Evolutionary conservation across 2,888 invertebrate genomes (phyloP).

Genomic region (Apotomis betuletana): DNA sequence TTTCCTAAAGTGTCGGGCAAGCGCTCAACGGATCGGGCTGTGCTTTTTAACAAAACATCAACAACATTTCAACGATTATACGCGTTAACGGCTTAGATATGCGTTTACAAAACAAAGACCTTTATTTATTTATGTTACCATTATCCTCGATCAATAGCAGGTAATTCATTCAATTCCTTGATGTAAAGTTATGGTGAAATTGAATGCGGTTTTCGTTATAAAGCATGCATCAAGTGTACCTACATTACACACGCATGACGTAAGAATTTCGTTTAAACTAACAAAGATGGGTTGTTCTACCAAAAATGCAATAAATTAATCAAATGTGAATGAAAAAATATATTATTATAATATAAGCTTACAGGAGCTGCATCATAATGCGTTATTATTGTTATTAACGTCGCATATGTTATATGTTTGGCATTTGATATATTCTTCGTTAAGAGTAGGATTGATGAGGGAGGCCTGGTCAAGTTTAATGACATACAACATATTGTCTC

Average conservation of each 20-base stretch:
- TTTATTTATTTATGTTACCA: conserved; percentile 58
- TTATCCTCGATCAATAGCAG: conserved; percentile 33
- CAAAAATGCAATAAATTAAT: conserved; percentile 14
- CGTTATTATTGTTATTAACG: neutral
- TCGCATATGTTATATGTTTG: neutral
- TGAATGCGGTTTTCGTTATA: conserved; percentile 16
- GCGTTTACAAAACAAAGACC: conserved; percentile 55
- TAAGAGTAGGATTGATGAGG: neutral
- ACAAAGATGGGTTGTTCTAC: conserved; percentile 5
- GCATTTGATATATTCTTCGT: no score
- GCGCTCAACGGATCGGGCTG: conserved; percentile 58
- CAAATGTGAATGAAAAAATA: neutral
- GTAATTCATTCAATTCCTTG: conserved; percentile 25
- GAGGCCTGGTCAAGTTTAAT: neutral
- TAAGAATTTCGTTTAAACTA: conserved; percentile 1
- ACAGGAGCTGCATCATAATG: neutral
- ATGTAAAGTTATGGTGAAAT: conserved; percentile 3
- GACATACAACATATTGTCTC: neutral
- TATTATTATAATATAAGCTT: no score
- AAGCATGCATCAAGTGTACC: conserved; percentile 2
- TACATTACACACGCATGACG: conserved; percentile 11
- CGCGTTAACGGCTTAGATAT: conserved; percentile 56
- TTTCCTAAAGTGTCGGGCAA: conserved; percentile 70
- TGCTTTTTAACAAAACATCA: conserved; percentile 72
- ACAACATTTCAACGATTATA: conserved; percentile 66